Percentiles rank a stretch among this genome's conserved stretches.
Evolutionary conservation across 1,140 invertebrate species (phyloP).

Genomic region (Conus ventricosus): DNA sequence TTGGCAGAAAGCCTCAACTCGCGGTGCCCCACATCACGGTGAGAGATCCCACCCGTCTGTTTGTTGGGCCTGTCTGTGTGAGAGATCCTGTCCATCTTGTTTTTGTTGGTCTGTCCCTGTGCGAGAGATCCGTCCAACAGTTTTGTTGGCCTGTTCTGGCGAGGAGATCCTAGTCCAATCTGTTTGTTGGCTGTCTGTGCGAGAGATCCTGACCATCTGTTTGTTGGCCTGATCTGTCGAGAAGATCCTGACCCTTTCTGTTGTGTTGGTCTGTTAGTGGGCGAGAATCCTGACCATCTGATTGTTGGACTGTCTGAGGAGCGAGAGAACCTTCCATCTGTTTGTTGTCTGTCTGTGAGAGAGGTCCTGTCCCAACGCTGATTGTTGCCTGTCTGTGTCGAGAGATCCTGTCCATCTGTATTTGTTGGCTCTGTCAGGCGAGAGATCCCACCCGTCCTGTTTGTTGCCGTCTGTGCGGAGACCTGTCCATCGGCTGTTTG

Average conservation of each 20-base stretch:
- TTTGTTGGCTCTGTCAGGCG: neutral
- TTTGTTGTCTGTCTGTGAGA: neutral
- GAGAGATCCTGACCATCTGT: neutral
- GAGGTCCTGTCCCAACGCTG: neutral
- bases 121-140: too few species aligned
- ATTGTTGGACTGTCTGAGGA: too few species aligned
- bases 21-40: conserved; percentile 67
- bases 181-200: too few species aligned
- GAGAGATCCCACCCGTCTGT: conserved; percentile 28
- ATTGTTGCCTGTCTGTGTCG: too few species aligned
- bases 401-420: too few species aligned
- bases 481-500: neutral
- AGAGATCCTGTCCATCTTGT: too few species aligned
- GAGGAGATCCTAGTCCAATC: too few species aligned
- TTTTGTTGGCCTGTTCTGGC: too few species aligned
- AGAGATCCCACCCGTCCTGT: neutral
- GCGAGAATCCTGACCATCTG: too few species aligned
- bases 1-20: conserved; percentile 66
- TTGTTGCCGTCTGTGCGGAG: neutral
- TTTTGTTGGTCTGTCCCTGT: too few species aligned
- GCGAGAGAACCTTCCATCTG: too few species aligned
- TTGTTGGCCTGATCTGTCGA: neutral
- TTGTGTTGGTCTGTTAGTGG: neutral
- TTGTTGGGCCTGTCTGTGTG: neutral
- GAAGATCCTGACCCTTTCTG: neutral